Conservation (phyloP, 2,888 invertebrate species). For the Clepsis dumicolana region DNA sequence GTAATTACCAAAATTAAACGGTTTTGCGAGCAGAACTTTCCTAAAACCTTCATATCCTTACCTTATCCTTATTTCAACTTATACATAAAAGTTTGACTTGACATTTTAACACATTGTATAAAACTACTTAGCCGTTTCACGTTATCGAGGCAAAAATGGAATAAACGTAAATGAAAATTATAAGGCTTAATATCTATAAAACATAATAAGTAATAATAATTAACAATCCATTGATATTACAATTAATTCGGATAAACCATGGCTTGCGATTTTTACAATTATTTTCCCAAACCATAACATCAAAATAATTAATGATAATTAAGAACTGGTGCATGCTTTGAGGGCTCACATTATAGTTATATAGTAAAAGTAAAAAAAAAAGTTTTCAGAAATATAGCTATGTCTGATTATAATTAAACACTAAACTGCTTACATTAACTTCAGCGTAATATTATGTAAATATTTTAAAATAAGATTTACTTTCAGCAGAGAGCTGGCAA, state of each 20-base stretch:
- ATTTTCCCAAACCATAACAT: slow-evolving; percentile 17
- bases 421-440: too few species aligned
- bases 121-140: slow-evolving; percentile 5
- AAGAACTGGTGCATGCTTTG: too few species aligned
- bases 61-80: slow-evolving; percentile 9
- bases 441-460: too few species aligned
- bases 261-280: neutral
- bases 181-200: slow-evolving; percentile 20
- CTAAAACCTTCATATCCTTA: neutral
- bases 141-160: slow-evolving; percentile 13
- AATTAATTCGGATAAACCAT: neutral
- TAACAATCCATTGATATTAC: slow-evolving; percentile 1
- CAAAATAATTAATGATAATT: neutral
- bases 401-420: too few species aligned
- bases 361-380: too few species aligned
- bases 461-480: too few species aligned
- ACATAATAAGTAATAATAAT: slow-evolving; percentile 3
- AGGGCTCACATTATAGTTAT: too few species aligned
- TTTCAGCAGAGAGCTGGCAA: too few species aligned
- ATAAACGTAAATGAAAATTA: slow-evolving; percentile 33
- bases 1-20: neutral
- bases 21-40: neutral
- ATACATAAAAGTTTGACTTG: slow-evolving; percentile 19
- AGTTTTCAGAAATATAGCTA: too few species aligned
- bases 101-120: slow-evolving; percentile 26